Evolutionary conservation across 2,888 invertebrate genomes (phyloP).

Genomic region (Serripes groenlandicus): DNA sequence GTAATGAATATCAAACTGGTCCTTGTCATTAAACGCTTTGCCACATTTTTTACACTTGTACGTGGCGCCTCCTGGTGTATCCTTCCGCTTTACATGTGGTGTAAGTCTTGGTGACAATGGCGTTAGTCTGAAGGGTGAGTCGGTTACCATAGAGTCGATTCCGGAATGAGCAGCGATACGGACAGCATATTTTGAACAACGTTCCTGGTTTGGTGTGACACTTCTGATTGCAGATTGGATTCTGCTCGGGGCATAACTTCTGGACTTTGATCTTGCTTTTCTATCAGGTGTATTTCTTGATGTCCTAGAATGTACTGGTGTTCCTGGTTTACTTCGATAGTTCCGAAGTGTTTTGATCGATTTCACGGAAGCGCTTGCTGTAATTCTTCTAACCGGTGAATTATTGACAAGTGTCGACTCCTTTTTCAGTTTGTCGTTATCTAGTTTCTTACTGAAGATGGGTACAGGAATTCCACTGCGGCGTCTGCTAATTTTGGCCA

Average conservation of each 20-base stretch:
- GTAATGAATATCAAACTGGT: slow-evolving; percentile 50
- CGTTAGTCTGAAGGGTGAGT: slow-evolving; percentile 8
- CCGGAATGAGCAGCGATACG: not conserved
- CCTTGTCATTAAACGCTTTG: slow-evolving; percentile 38
- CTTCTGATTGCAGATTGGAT: slow-evolving; percentile 13
- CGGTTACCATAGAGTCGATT: not conserved
- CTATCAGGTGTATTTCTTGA: not conserved
- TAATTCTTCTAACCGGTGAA: not conserved
- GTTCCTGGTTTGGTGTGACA: not conserved
- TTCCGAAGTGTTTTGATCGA: not conserved
- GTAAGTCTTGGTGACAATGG: slow-evolving; percentile 5
- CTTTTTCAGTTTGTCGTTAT: not conserved
- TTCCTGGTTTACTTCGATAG: not conserved
- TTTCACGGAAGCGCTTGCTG: not conserved
- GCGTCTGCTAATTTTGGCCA: not conserved
- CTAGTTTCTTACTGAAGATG: not conserved
- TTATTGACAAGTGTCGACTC: not conserved
- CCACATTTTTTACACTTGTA: slow-evolving; percentile 51
- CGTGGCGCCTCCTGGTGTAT: not conserved
- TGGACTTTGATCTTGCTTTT: too few species aligned
- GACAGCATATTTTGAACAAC: slow-evolving; percentile 2
- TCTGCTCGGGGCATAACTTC: too few species aligned
- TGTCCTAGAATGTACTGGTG: not conserved
- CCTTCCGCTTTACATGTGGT: not conserved
- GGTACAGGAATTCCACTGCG: slow-evolving; percentile 10